Evolutionary conservation across 2,113 vertebrate genomes (phyloP), one percentile per base, ranked within the genome.

Genomic region (Hemichromis elongatus): DNA sequence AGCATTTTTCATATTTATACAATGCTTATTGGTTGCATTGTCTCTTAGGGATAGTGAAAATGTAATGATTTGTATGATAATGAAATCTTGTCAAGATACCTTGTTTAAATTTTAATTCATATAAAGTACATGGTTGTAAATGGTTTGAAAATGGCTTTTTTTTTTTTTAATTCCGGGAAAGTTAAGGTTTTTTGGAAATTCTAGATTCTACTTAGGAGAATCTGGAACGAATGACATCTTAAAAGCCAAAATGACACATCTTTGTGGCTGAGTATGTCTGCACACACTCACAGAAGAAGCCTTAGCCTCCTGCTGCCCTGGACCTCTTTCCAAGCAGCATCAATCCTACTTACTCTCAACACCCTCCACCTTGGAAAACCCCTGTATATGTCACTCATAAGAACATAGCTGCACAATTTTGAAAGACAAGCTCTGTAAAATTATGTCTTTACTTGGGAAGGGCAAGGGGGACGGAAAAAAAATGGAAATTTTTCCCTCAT

Each of bases 211-310:
- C 85, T 88, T 66, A 78, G 80, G 12, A 55, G 78, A 84, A 79
- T 78, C 83, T 80, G 73, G 87, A 90, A 78, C 40, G 50, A 83
- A 28, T 80, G 85, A 89, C 82, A 70, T 89, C 75, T 33, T 88
- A 85, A 91, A 90, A 83, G 89, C 90, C 86, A 82, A 87, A 88
- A 89, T 78, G 77, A 94, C 86, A 89, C 77, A 87, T 89, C 80
- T 87, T 80, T 83, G 77, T 93, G 92, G 92, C 88, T 42, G 91
- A 93, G 93, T 93, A 92, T 92, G 91, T 94, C 95, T 95, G 94
- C 94, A 95, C 94, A 96, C 89, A 93, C 92, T 95, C 94, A 95
- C 95, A 94, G 86, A 94, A 90, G 86, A 95, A 94, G 94, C 95
- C 93, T 95, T 95, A 95, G 92, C 90, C 91, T 91, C 85, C 86